Evolutionary conservation across 2,888 invertebrate genomes (phyloP), one percentile per base, ranked within the genome.

Genomic region (Chamaedrilus cognettii): DNA sequence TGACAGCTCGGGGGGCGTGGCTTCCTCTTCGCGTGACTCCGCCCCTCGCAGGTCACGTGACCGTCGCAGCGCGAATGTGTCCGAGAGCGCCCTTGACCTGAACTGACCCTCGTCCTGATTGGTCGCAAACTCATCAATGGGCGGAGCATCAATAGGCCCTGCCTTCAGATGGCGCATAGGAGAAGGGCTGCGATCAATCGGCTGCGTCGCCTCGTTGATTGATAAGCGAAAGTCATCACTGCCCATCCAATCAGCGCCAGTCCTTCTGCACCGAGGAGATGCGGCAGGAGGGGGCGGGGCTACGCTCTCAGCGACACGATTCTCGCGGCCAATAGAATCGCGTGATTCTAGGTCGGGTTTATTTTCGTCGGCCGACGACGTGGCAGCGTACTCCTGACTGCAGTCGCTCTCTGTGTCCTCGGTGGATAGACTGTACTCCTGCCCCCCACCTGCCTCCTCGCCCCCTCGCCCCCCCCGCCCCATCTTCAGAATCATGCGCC

Each of bases 321-420:
- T n/a, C n/a, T n/a, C n/a, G n/a, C n/a, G n/a, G n/a, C n/a, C n/a
- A n/a, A n/a, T n/a, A n/a, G n/a, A n/a, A n/a, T n/a, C n/a, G n/a
- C n/a, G n/a, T n/a, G n/a, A n/a, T n/a, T n/a, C n/a, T n/a, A n/a
- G n/a, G n/a, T n/a, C n/a, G n/a, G n/a, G n/a, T n/a, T n/a, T n/a
- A n/a, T n/a, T n/a, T n/a, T n/a, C n/a, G n/a, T n/a, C n/a, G n/a
- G n/a, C n/a, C n/a, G n/a, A n/a, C n/a, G n/a, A n/a, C n/a, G n/a
- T 42, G 11, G 42, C 11, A 15, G 42, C 11, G 19, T 42, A 15
- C 11, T 42, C 42, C 19, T 42, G 42, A 52, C 55, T 52, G 26
- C 55, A 19, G 28, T 52, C 55, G 55, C 55, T 52, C 28, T 52
- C 55, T 26, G 55, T 52, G 15, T 26, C 55, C 28, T 52, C 55